phyloP scores from a whole-genome alignment of 2,888 invertebrate genomes.

The Hemithea aestivaria region DNA sequence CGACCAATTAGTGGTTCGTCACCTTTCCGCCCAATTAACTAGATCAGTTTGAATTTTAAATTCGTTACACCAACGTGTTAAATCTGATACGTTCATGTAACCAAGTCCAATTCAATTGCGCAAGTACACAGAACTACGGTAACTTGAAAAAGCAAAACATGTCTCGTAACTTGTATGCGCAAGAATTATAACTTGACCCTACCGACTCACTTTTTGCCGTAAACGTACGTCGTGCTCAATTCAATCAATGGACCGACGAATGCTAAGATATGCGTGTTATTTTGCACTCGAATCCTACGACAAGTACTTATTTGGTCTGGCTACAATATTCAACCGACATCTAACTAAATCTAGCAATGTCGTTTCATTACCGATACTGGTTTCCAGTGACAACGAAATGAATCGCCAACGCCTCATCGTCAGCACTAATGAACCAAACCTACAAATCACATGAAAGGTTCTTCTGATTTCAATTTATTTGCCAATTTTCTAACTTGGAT shows the following conservation, averaged over 20 bases:
- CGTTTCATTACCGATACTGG: slow-evolving; percentile 10
- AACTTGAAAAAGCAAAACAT: slow-evolving; percentile 12
- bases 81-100: slow-evolving; percentile 1
- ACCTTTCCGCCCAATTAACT: slow-evolving; percentile 1
- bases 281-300: background rate
- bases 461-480: slow-evolving; percentile 20
- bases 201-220: slow-evolving; percentile 38
- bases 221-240: slow-evolving; percentile 28
- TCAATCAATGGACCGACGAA: slow-evolving; percentile 21
- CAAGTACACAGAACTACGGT: slow-evolving; percentile 13
- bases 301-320: slow-evolving; percentile 1
- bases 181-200: slow-evolving; percentile 33
- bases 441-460: slow-evolving; percentile 22
- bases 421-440: slow-evolving; percentile 24
- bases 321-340: slow-evolving; percentile 4
- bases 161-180: slow-evolving; percentile 9
- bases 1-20: background rate
- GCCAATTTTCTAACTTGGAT: slow-evolving; percentile 10
- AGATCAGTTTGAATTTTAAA: background rate
- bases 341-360: slow-evolving; percentile 2
- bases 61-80: slow-evolving; percentile 1
- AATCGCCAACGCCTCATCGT: slow-evolving; percentile 18
- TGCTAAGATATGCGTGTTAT: slow-evolving; percentile 2
- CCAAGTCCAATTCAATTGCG: slow-evolving; percentile 24
- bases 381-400: slow-evolving; percentile 12